A percentile compares a stretch with the other conserved stretches of the same genome.
phyloP scores from a whole-genome alignment of 2,797 vertebrate species.

The Sparus aurata region DNA sequence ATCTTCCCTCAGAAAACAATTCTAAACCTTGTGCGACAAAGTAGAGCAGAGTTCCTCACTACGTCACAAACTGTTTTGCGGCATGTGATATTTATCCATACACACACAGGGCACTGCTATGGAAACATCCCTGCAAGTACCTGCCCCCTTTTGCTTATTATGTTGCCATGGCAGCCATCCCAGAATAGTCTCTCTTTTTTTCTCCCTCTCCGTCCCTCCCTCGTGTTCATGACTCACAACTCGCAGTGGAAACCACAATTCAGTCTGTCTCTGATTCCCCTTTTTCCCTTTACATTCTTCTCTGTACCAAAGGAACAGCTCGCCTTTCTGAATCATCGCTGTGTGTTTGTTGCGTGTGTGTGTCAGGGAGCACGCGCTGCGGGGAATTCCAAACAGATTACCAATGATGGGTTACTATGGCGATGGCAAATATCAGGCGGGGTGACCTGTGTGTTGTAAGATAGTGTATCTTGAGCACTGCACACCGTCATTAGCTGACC shows the following conservation, averaged over 20 bases:
- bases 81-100: conserved; percentile 83
- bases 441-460: conserved; percentile 67
- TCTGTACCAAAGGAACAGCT: conserved; percentile 71
- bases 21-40: conserved; percentile 45
- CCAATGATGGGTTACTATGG: conserved; percentile 80
- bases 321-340: conserved; percentile 76
- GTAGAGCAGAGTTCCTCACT: conserved; percentile 57
- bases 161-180: conserved; percentile 89
- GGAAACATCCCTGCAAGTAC: conserved; percentile 82
- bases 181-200: conserved; percentile 85
- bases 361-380: conserved; percentile 29
- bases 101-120: conserved; percentile 83
- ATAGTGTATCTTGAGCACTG: conserved; percentile 65
- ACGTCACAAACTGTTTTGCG: conserved; percentile 70
- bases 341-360: conserved; percentile 36
- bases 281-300: conserved; percentile 78
- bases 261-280: conserved; percentile 83
- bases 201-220: conserved; percentile 74
- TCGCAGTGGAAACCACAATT: conserved; percentile 88
- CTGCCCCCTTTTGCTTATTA: conserved; percentile 88
- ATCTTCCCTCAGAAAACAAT: conserved; percentile 18
- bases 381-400: conserved; percentile 83
- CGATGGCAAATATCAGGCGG: conserved; percentile 73
- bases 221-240: conserved; percentile 87
- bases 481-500: conserved; percentile 54